phyloP scores from a whole-genome alignment of 2,113 vertebrate species.

The Ptyas mucosa region DNA sequence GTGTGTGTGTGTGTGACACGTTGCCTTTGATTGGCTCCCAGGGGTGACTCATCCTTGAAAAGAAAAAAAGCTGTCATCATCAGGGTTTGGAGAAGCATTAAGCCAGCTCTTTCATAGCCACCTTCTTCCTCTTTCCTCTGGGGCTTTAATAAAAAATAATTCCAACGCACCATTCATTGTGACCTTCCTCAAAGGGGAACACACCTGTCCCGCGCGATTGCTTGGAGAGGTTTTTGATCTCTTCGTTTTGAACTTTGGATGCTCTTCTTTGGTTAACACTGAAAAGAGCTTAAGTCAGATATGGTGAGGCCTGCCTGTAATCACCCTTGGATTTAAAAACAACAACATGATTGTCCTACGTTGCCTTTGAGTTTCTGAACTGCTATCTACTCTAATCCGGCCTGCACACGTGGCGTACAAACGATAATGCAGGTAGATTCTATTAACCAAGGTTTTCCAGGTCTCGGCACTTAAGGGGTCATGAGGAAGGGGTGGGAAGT shows the following conservation, averaged over 20 bases:
- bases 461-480: constrained; percentile 67
- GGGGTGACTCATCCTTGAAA: constrained; percentile 57
- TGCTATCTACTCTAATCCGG: constrained; percentile 75
- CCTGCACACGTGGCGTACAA: constrained; percentile 69
- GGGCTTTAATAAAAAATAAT: constrained; percentile 19
- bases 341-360: constrained; percentile 55
- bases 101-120: constrained; percentile 53
- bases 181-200: constrained; percentile 63
- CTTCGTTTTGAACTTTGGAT: constrained; percentile 43
- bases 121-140: constrained; percentile 38
- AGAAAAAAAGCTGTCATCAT: constrained; percentile 51
- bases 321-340: constrained; percentile 71
- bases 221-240: constrained; percentile 62
- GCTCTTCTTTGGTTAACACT: constrained; percentile 67
- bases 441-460: constrained; percentile 61
- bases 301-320: constrained; percentile 80
- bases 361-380: constrained; percentile 71
- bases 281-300: constrained; percentile 74
- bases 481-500: constrained; percentile 15
- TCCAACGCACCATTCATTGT: constrained; percentile 55
- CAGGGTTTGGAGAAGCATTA: constrained; percentile 67
- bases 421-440: constrained; percentile 69
- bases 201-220: constrained; percentile 63
- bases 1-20: background rate
- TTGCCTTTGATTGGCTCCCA: constrained; percentile 59